Conservation (phyloP, 2,797 vertebrate species). For the Tragopan temminckii region DNA sequence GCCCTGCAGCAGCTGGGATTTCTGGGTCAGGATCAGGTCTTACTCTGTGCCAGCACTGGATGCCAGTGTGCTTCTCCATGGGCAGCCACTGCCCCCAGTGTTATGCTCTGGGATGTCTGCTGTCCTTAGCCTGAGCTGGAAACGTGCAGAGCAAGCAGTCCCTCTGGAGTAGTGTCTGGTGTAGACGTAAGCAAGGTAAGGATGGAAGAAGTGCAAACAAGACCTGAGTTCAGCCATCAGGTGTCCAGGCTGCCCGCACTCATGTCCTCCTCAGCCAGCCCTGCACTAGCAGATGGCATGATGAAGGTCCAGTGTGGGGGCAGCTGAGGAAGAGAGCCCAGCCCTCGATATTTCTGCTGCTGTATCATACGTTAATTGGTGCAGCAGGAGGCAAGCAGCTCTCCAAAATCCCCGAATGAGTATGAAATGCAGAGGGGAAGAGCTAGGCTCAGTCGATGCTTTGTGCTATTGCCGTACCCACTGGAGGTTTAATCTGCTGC, state of each 20-base stretch:
- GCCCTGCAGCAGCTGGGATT: background rate
- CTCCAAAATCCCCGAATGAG: background rate
- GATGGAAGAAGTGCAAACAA: background rate
- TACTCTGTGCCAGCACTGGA: background rate
- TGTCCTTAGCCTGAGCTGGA: accelerated
- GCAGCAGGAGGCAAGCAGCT: background rate
- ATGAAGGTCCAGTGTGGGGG: background rate
- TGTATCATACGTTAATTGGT: background rate
- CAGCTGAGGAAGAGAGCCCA: background rate
- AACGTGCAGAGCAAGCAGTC: background rate
- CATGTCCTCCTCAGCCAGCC: background rate
- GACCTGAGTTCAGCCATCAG: background rate
- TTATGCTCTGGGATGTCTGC: background rate
- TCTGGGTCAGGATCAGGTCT: background rate
- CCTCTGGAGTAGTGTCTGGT: background rate
- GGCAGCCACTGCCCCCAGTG: background rate
- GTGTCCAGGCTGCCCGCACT: background rate
- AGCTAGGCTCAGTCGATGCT: background rate
- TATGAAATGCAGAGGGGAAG: background rate
- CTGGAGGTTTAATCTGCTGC: background rate
- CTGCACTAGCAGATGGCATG: background rate
- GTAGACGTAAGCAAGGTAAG: background rate
- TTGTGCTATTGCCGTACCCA: background rate
- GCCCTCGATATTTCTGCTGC: background rate
- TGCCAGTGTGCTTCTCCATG: accelerated